These are phyloP conservation scores for Plumapathes pennacea DNA, from an alignment of 92 coral and sea anemone species.

Conservation along the genomic window DNA sequence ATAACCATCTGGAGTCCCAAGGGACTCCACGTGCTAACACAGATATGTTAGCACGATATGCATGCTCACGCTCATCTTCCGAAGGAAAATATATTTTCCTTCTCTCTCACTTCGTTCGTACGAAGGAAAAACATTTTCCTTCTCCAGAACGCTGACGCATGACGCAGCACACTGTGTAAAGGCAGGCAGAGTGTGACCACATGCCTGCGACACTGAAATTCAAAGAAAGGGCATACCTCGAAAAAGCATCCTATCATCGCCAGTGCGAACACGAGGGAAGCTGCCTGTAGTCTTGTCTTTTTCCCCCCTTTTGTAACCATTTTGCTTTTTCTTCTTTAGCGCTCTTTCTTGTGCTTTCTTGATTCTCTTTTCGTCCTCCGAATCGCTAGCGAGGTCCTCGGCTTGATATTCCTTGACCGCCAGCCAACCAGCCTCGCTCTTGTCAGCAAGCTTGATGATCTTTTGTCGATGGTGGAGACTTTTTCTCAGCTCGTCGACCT, in stretches of 20 bases:
- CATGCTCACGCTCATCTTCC: too few relatives aligned
- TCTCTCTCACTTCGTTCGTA: too few relatives aligned
- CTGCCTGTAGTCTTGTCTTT: background rate
- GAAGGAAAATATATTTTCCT: too few relatives aligned
- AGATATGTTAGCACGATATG: too few relatives aligned
- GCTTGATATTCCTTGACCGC: slow-evolving; percentile 32
- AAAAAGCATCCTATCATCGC: slow-evolving; percentile 24
- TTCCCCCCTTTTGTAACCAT: background rate
- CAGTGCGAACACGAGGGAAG: background rate
- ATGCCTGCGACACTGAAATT: slow-evolving; percentile 28
- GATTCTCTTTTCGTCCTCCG: slow-evolving; percentile 29
- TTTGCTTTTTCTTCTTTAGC: slow-evolving; percentile 13
- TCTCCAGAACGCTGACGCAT: slow-evolving; percentile 8
- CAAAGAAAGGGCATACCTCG: slow-evolving; percentile 42
- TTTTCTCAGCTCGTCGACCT: slow-evolving; percentile 11
- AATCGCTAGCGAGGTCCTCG: slow-evolving; percentile 25
- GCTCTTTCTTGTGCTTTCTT: slow-evolving; percentile 20
- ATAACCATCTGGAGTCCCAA: slow-evolving; percentile 20
- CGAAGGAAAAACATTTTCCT: slow-evolving; percentile 27
- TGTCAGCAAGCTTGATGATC: slow-evolving; percentile 32
- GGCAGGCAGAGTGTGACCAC: slow-evolving; percentile 48
- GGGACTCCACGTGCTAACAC: slow-evolving; percentile 12
- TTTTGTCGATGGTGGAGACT: slow-evolving; percentile 5
- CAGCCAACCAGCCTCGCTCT: slow-evolving; percentile 48
- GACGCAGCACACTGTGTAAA: slow-evolving; percentile 1